These are phyloP conservation scores for Chitala chitala DNA, from an alignment of 2,113 vertebrate species.

Conservation along the genomic window DNA sequence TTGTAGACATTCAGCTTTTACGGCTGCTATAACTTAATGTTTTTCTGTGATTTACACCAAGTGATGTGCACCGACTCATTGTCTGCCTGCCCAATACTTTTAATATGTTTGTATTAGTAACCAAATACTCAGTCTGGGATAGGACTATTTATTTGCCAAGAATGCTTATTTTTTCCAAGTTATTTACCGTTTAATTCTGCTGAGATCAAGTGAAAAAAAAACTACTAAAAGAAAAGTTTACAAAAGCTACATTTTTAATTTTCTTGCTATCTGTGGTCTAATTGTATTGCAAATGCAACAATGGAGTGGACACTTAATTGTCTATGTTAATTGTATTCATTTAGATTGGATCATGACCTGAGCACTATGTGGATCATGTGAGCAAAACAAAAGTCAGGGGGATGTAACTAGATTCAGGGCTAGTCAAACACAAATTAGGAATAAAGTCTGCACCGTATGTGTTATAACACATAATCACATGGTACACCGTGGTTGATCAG, in stretches of 20 bases:
- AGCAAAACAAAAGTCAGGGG: constrained; percentile 2
- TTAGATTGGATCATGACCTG: background rate
- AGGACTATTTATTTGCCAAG: too few relatives aligned
- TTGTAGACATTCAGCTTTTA: too few relatives aligned
- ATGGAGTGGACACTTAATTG: too few relatives aligned
- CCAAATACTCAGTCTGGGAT: background rate
- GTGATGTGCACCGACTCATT: background rate
- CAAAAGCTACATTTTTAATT: background rate
- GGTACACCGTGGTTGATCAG: too few relatives aligned
- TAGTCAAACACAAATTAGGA: constrained; percentile 27
- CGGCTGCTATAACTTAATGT: background rate
- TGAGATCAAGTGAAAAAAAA: too few relatives aligned
- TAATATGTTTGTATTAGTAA: background rate
- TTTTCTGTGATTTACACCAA: background rate
- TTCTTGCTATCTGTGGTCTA: background rate
- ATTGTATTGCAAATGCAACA: background rate
- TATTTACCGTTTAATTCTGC: too few relatives aligned
- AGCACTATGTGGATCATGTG: background rate
- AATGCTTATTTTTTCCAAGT: too few relatives aligned
- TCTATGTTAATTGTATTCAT: background rate
- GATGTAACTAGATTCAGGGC: constrained; percentile 10
- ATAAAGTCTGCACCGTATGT: constrained; percentile 22
- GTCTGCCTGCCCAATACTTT: background rate
- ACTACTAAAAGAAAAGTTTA: too few relatives aligned
- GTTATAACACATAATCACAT: too few relatives aligned